Percentiles rank a stretch among this genome's conserved stretches.
Conservation (phyloP, 2,113 vertebrate genomes). For the Dicrurus megarhynchus region DNA sequence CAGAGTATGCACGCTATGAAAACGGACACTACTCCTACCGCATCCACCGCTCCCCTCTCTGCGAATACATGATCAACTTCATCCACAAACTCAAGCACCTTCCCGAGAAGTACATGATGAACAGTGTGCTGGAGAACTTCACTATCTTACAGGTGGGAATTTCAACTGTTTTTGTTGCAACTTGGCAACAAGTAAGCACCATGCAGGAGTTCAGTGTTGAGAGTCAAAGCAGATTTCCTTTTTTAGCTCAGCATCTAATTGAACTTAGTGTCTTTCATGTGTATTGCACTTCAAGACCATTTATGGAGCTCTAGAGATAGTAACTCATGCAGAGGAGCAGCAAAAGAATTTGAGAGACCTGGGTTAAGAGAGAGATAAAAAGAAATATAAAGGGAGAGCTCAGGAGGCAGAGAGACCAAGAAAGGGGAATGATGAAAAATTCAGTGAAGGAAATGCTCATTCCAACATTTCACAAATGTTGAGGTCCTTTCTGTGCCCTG, state of each 20-base stretch:
- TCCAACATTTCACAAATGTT: neutral
- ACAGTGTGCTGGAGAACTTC: slow-evolving; percentile 96
- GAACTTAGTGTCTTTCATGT: neutral
- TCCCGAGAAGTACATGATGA: slow-evolving; percentile 98
- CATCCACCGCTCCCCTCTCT: slow-evolving; percentile 92
- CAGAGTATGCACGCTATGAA: slow-evolving; percentile 90
- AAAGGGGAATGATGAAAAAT: neutral
- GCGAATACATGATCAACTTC: slow-evolving; percentile 97
- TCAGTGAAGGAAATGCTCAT: neutral
- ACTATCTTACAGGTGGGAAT: slow-evolving; percentile 88
- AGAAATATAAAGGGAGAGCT: neutral
- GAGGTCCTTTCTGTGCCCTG: neutral
- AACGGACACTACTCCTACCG: slow-evolving; percentile 88
- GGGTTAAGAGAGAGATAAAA: neutral
- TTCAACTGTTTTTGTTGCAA: neutral
- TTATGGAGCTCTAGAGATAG: neutral
- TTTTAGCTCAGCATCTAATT: neutral
- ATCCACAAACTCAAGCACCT: slow-evolving; percentile 96
- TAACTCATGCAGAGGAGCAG: neutral
- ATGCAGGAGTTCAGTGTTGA: neutral
- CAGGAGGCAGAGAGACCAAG: neutral
- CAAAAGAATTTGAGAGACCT: neutral
- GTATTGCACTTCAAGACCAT: neutral
- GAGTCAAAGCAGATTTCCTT: slow-evolving; percentile 18
- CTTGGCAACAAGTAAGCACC: neutral